Evolutionary conservation across 1,140 invertebrate genomes (phyloP).

Genomic region (Papilio polyxenes): DNA sequence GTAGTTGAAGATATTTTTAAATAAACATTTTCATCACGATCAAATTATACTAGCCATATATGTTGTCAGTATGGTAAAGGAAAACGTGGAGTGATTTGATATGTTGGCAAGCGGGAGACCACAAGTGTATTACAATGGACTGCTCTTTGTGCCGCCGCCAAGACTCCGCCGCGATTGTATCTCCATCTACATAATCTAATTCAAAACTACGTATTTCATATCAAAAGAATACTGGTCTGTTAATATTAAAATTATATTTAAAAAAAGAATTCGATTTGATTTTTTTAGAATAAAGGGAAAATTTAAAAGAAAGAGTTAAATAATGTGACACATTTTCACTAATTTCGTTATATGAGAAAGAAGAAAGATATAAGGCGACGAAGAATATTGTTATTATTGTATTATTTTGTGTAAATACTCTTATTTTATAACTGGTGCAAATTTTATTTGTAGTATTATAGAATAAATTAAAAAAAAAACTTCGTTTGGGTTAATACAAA

Average conservation of each 20-base stretch:
- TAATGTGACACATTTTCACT: not conserved
- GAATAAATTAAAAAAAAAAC: not conserved
- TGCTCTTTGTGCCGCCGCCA: constrained; percentile 11
- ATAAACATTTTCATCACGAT: not conserved
- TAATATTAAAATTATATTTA: too few species aligned
- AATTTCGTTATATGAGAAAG: not conserved
- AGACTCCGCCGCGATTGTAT: not conserved
- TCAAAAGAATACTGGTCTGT: not conserved
- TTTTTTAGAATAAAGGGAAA: too few species aligned
- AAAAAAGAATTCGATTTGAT: too few species aligned
- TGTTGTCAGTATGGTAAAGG: not conserved
- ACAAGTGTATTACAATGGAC: constrained; percentile 29
- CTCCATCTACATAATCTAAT: constrained; percentile 24
- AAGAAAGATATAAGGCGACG: not conserved
- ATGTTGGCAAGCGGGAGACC: not conserved
- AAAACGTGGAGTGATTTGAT: constrained; percentile 22
- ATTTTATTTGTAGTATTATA: too few species aligned
- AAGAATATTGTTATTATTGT: not conserved
- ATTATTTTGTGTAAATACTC: too few species aligned
- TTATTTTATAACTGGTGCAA: too few species aligned
- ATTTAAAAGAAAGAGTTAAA: not conserved
- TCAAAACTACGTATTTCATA: constrained; percentile 18
- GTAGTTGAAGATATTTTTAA: not conserved
- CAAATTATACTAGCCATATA: not conserved
- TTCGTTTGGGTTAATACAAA: not conserved